These are phyloP conservation scores for Eupithecia subumbrata DNA, from an alignment of 2,888 invertebrate species.

Conservation along the genomic window DNA sequence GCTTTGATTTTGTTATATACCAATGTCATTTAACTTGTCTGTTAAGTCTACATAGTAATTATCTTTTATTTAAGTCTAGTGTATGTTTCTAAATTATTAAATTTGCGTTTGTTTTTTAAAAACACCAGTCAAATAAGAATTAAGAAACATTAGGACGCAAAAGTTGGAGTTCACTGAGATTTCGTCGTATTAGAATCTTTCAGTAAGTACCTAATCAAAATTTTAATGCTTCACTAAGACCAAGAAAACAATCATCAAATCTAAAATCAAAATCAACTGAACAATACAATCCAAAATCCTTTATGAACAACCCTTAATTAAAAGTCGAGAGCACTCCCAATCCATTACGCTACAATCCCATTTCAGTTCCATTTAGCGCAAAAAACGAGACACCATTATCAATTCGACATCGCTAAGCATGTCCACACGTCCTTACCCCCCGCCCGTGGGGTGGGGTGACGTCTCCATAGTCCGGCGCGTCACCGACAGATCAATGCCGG, in stretches of 20 bases:
- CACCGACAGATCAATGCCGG: constrained; percentile 81
- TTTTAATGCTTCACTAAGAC: not conserved
- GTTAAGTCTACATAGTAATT: not conserved
- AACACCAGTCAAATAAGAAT: too few species aligned
- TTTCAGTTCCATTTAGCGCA: constrained; percentile 53
- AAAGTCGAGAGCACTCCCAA: constrained; percentile 45
- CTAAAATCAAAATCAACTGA: not conserved
- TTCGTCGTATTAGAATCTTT: not conserved
- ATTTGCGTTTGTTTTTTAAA: too few species aligned
- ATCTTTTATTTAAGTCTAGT: not conserved
- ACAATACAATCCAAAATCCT: constrained; percentile 19
- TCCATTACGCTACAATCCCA: constrained; percentile 48
- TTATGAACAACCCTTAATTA: constrained; percentile 38
- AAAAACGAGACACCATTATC: constrained; percentile 68
- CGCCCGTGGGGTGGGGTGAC: constrained; percentile 52
- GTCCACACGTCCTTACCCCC: constrained; percentile 68
- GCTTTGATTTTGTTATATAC: not conserved
- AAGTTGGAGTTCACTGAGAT: not conserved
- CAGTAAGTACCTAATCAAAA: not conserved
- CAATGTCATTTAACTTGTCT: not conserved
- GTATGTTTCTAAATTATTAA: too few species aligned
- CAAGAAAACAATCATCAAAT: not conserved
- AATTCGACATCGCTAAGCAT: constrained; percentile 75
- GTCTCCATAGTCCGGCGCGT: constrained; percentile 74
- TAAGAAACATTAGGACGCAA: too few species aligned